Percentiles rank a stretch among this genome's conserved stretches.
phyloP scores from a whole-genome alignment of 2,113 vertebrate genomes.

The Plectropomus leopardus region DNA sequence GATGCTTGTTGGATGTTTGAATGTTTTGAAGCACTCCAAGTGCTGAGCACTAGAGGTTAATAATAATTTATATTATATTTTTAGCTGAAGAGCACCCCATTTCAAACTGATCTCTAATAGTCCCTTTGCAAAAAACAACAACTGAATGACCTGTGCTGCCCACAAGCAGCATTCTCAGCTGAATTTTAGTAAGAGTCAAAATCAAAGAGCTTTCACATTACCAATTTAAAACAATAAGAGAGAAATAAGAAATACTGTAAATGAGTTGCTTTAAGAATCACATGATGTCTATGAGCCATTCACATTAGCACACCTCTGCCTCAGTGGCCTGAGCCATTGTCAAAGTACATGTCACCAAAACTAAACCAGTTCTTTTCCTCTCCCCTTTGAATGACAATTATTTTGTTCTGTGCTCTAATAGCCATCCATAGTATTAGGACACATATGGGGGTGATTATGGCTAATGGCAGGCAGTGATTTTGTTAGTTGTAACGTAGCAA shows the following conservation, averaged over 20 bases:
- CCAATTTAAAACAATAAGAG: background rate
- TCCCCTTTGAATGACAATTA: conserved; percentile 24
- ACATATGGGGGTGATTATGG: conserved; percentile 32
- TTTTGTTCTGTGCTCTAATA: conserved; percentile 52
- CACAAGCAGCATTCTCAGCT: no score
- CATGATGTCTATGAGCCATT: background rate
- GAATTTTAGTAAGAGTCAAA: background rate
- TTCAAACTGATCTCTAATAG: background rate
- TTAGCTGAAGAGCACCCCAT: background rate
- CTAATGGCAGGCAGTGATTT: conserved; percentile 48
- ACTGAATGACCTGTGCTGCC: background rate
- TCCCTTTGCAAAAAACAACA: background rate
- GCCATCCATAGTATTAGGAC: conserved; percentile 19
- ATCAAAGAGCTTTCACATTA: background rate
- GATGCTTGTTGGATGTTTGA: background rate
- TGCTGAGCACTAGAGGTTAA: background rate
- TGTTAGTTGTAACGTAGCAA: conserved; percentile 49
- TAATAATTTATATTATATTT: background rate
- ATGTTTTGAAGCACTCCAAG: background rate
- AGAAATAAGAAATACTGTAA: background rate
- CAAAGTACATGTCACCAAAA: background rate
- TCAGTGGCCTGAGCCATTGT: background rate
- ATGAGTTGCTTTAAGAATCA: background rate
- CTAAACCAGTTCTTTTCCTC: background rate
- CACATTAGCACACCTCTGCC: background rate